A percentile compares a stretch with the other conserved stretches of the same genome.
These are phyloP conservation scores for Pterostichus madidus DNA, from an alignment of 2,888 invertebrate genomes.

Conservation along the genomic window DNA sequence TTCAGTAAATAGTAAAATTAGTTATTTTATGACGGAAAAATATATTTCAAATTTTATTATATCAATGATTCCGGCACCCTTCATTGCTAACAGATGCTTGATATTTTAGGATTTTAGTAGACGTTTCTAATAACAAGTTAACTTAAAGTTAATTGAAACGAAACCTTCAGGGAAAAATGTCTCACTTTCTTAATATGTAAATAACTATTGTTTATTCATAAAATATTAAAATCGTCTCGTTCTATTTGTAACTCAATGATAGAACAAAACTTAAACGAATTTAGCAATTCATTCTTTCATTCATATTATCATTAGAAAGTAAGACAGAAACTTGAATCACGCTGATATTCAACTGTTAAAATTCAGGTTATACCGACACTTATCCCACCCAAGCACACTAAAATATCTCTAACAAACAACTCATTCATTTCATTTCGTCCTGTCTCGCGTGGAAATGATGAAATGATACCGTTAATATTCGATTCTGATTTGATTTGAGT, in stretches of 20 bases:
- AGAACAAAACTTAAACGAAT: neutral
- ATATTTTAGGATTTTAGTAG: too few relatives aligned
- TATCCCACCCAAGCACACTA: neutral
- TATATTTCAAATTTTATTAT: too few relatives aligned
- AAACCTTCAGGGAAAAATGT: too few relatives aligned
- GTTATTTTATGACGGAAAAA: too few relatives aligned
- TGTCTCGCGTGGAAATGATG: neutral
- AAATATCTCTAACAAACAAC: neutral
- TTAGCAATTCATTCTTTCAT: slow-evolving; percentile 1
- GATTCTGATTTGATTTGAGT: slow-evolving; percentile 4
- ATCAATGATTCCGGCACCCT: too few relatives aligned
- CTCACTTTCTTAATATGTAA: too few relatives aligned
- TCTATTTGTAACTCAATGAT: neutral
- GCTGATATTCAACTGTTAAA: slow-evolving; percentile 3
- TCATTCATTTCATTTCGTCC: neutral
- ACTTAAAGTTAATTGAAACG: too few relatives aligned
- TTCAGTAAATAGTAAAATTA: too few relatives aligned
- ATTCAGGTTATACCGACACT: neutral
- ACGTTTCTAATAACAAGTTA: too few relatives aligned
- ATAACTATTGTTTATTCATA: too few relatives aligned
- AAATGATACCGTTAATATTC: slow-evolving; percentile 9
- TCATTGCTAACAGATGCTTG: too few relatives aligned
- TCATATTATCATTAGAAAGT: slow-evolving; percentile 8
- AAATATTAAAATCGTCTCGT: too few relatives aligned
- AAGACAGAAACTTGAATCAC: neutral